Conservation (phyloP, 2,888 invertebrate species). For the Dolichopus griseipennis region DNA sequence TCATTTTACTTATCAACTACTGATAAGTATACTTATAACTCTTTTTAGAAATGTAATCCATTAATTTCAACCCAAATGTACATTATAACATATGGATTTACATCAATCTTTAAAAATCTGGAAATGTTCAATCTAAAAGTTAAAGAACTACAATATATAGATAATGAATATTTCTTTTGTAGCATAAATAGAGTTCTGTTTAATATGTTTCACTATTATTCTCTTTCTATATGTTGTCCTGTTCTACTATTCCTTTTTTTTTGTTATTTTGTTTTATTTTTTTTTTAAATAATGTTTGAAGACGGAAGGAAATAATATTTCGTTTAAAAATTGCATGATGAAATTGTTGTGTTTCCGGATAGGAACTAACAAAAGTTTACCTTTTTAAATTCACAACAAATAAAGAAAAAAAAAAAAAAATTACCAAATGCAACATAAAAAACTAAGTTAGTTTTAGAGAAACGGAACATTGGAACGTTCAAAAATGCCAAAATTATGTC, state of each 20-base stretch:
- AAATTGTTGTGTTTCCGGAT: conserved; percentile 17
- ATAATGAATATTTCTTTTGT: too few species aligned
- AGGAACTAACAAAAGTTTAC: conserved; percentile 10
- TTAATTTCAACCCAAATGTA: too few species aligned
- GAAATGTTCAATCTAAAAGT: too few species aligned
- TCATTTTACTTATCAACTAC: too few species aligned
- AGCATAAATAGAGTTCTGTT: too few species aligned
- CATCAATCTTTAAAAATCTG: too few species aligned
- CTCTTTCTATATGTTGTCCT: too few species aligned
- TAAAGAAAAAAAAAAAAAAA: neutral
- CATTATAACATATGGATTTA: too few species aligned
- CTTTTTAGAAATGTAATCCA: too few species aligned
- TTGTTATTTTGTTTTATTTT: neutral
- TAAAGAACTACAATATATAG: too few species aligned
- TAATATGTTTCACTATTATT: too few species aligned
- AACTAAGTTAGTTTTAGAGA: neutral
- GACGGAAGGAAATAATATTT: conserved; percentile 21
- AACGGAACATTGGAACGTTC: neutral
- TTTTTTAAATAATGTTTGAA: neutral
- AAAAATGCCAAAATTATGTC: neutral
- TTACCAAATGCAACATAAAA: neutral
- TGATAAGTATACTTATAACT: too few species aligned
- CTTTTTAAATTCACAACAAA: neutral
- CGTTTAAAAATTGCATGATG: conserved; percentile 18
- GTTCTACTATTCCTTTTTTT: neutral